phyloP scores from a whole-genome alignment of 92 coral and sea anemone species.

The Isaurus tuberculatus region DNA sequence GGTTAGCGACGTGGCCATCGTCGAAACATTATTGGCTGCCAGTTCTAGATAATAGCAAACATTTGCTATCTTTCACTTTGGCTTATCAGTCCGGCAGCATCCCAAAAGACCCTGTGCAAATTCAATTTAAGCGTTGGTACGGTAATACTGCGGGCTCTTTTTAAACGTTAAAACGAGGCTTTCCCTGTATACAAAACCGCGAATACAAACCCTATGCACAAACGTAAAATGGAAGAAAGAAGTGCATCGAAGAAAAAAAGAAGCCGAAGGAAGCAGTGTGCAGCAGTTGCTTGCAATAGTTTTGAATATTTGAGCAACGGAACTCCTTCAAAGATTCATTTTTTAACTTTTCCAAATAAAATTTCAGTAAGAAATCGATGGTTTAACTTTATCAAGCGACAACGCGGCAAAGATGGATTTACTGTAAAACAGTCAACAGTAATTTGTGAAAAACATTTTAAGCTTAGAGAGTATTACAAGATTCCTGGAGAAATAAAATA shows the following conservation, averaged over 20 bases:
- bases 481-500: neutral
- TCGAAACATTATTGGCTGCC: too few species aligned
- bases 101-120: neutral
- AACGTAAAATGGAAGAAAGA: neutral
- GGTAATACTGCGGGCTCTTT: conserved; percentile 7
- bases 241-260: neutral
- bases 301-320: conserved; percentile 4
- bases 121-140: neutral
- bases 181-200: neutral
- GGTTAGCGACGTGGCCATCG: too few species aligned
- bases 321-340: neutral
- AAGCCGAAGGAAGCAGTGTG: neutral
- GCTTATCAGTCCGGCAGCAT: too few species aligned
- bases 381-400: neutral
- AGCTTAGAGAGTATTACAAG: neutral
- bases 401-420: neutral
- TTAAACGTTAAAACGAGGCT: conserved; percentile 5
- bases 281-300: conserved; percentile 5
- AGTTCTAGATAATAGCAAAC: too few species aligned
- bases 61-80: too few species aligned
- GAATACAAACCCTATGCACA: neutral
- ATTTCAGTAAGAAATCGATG: neutral
- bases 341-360: neutral
- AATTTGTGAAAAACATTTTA: conserved; percentile 10
- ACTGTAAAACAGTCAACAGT: neutral